Evolutionary conservation across 64 coral and sea anemone genomes (phyloP), one percentile per base, ranked within the genome.

Genomic region (Pocillopora verrucosa): DNA sequence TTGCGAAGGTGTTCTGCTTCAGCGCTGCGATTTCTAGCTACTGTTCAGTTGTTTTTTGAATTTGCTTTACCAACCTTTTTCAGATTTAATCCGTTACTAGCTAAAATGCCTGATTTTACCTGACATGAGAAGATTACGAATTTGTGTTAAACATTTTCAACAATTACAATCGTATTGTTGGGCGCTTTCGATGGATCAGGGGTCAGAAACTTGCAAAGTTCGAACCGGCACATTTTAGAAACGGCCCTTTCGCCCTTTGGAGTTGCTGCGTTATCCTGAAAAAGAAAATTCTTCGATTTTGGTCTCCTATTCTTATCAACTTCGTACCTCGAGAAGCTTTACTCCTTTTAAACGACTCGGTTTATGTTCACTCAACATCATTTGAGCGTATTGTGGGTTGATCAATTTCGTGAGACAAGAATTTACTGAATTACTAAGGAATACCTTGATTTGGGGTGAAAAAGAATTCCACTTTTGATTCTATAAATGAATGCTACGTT

Each of bases 171-270:
- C 56, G 34, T 10, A 62, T 81, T 57, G 63, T 17, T 72, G 19
- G 82, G 61, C 82, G 82, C 82, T 85, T 30, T 11, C 65, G 12
- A 72, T 51, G 37, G 67, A 70, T 70, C 67, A 11, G 6, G 67
- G 20, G 67, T 24, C 25, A 24, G 67, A 24, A 20, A 25, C 20
- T 24, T 11, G 4, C 11, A 24, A 11, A 26, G 20, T 9, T 56
- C 37, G 35, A 85, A 72, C 82, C 82, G 82, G 82, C 82, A 17
- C 70, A 72, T 72, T 30, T 20, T 85, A 69, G n/a, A 72, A 85
- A n/a, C 64, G 68, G 67, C 37, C 16, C 82, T 63, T 83, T 72
- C 7, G 17, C 64, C 68, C 36, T 57, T 4, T 2, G 35, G 67
- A 70, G 82, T 38, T 68, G 25, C 82, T 22, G 63, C 65, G 63